phyloP scores from a whole-genome alignment of 2,797 vertebrate species.

The Choloepus didactylus region DNA sequence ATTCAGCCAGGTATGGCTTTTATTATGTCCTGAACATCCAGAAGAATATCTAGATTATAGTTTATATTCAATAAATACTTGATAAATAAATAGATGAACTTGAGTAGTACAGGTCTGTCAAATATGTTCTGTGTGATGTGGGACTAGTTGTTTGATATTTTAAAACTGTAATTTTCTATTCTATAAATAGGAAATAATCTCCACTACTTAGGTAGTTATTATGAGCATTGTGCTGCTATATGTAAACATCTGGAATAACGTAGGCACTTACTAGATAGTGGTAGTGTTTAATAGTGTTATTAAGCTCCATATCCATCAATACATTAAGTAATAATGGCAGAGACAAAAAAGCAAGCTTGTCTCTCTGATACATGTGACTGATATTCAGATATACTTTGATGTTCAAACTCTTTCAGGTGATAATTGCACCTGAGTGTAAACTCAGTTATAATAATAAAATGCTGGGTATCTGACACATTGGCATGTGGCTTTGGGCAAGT shows the following conservation, averaged over 20 bases:
- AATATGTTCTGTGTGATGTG: not conserved
- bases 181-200: not conserved
- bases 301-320: not conserved
- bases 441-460: constrained; percentile 16
- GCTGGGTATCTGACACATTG: not conserved
- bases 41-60: not conserved
- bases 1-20: not conserved
- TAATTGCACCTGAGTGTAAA: not conserved
- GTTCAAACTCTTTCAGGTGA: not conserved
- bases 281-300: not conserved
- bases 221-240: not conserved
- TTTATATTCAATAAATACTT: not conserved
- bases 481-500: not conserved
- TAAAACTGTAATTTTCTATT: not conserved
- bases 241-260: not conserved
- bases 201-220: not conserved
- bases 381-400: not conserved
- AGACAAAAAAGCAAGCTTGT: not conserved
- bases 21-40: not conserved
- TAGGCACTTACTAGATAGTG: not conserved
- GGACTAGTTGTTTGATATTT: not conserved
- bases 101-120: not conserved
- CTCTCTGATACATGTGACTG: not conserved
- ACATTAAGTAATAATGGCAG: not conserved
- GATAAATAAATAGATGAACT: not conserved